phyloP scores from a whole-genome alignment of 2,113 vertebrate species.

The Saccopteryx leptura region DNA sequence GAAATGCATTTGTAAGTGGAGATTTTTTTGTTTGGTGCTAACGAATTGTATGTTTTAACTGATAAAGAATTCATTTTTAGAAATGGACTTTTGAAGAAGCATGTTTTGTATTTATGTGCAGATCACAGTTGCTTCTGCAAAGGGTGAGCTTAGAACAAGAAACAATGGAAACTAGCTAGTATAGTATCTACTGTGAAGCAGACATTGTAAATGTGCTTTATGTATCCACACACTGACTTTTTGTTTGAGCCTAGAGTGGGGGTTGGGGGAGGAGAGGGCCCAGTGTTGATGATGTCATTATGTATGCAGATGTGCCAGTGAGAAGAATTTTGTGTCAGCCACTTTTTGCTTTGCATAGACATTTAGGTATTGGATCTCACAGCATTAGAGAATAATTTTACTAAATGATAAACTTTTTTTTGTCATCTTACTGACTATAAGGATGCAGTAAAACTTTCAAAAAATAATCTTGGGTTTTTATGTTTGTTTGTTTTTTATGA shows the following conservation, averaged over 20 bases:
- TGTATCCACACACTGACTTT: slow-evolving; percentile 51
- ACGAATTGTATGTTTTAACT: not conserved
- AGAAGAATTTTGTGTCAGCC: slow-evolving; percentile 65
- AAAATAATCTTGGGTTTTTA: not conserved
- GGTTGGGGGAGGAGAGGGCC: slow-evolving; percentile 51
- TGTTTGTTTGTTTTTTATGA: not conserved
- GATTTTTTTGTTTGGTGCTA: slow-evolving; percentile 27
- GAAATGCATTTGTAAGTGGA: slow-evolving; percentile 18
- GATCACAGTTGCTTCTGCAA: slow-evolving; percentile 23
- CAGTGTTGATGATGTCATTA: slow-evolving; percentile 46
- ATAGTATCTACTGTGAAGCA: not conserved
- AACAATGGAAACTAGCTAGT: not conserved
- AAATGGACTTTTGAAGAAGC: slow-evolving; percentile 9
- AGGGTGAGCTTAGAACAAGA: not conserved
- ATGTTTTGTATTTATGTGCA: not conserved
- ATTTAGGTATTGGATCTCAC: slow-evolving; percentile 45
- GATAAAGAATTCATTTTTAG: slow-evolving; percentile 52
- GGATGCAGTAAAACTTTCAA: not conserved
- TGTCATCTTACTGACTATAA: not conserved
- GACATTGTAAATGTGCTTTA: slow-evolving; percentile 43
- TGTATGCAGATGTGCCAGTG: slow-evolving; percentile 59
- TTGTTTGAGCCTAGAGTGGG: not conserved
- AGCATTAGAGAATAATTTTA: slow-evolving; percentile 55
- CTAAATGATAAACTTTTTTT: not conserved
- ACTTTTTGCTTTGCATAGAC: slow-evolving; percentile 50